Evolutionary conservation across 2,888 invertebrate species (phyloP).

Genomic region (Conistra vaccinii): DNA sequence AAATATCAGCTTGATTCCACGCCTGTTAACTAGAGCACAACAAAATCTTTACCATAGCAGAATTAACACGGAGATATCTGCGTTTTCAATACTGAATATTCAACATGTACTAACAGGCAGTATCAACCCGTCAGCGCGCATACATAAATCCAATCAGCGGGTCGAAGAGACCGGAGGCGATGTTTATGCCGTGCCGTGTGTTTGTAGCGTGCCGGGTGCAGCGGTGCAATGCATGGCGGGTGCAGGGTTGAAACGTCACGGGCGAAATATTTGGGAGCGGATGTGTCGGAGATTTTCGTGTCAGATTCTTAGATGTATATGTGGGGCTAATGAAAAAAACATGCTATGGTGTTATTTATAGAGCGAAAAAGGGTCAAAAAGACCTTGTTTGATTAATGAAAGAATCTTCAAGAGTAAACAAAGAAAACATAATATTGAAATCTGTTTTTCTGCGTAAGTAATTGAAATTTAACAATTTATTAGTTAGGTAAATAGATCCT

Average conservation of each 20-base stretch:
- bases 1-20: not conserved
- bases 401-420: too few species aligned
- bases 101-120: constrained; percentile 65
- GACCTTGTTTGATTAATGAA: too few species aligned
- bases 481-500: not conserved
- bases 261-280: not conserved
- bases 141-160: constrained; percentile 88
- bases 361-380: too few species aligned
- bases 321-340: not conserved
- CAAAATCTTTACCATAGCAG: constrained; percentile 61
- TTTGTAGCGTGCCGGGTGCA: constrained; percentile 84
- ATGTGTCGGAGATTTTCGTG: not conserved
- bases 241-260: constrained; percentile 75
- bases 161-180: constrained; percentile 77
- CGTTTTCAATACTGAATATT: constrained; percentile 68
- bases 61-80: constrained; percentile 58
- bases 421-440: too few species aligned
- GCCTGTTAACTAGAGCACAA: constrained; percentile 7
- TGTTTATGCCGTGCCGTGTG: constrained; percentile 76
- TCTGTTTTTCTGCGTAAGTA: not conserved
- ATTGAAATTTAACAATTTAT: too few species aligned
- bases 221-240: constrained; percentile 75
- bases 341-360: not conserved
- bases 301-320: not conserved
- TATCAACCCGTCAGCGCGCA: constrained; percentile 72